Evolutionary conservation across 64 coral and sea anemone species (phyloP).

Genomic region (Orbicella faveolata): DNA sequence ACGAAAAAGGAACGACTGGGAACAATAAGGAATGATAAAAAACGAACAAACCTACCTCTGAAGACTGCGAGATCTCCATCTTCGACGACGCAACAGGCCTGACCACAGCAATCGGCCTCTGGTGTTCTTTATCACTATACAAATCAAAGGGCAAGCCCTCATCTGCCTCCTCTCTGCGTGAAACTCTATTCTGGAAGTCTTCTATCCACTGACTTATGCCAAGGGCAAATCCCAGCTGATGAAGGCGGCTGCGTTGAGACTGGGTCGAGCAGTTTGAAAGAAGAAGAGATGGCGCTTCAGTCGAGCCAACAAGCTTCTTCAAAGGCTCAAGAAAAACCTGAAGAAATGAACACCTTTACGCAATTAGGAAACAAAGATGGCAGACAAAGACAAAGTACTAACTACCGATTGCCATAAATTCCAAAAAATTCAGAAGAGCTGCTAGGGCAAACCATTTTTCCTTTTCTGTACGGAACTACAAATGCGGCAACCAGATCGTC

Average conservation of each 20-base stretch:
- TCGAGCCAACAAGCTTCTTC: conserved; percentile 59
- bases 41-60: not conserved
- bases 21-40: no score
- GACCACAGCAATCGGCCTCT: not conserved
- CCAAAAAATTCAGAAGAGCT: no score
- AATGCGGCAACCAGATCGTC: no score
- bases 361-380: not conserved
- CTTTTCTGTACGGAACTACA: no score
- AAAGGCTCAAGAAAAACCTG: conserved; percentile 84
- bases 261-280: conserved; percentile 59
- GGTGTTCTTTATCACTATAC: not conserved
- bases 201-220: conserved; percentile 77
- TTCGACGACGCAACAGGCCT: conserved; percentile 5
- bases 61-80: not conserved
- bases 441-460: no score
- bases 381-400: no score
- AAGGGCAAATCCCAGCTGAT: conserved; percentile 66
- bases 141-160: not conserved
- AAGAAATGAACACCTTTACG: not conserved
- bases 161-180: not conserved
- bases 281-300: conserved; percentile 49
- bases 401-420: no score
- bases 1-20: no score
- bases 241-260: conserved; percentile 63
- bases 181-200: conserved; percentile 55